Percentiles rank a stretch among this genome's conserved stretches.
These are phyloP conservation scores for Cerastis rubricosa DNA, from an alignment of 2,888 invertebrate species.

Conservation along the genomic window DNA sequence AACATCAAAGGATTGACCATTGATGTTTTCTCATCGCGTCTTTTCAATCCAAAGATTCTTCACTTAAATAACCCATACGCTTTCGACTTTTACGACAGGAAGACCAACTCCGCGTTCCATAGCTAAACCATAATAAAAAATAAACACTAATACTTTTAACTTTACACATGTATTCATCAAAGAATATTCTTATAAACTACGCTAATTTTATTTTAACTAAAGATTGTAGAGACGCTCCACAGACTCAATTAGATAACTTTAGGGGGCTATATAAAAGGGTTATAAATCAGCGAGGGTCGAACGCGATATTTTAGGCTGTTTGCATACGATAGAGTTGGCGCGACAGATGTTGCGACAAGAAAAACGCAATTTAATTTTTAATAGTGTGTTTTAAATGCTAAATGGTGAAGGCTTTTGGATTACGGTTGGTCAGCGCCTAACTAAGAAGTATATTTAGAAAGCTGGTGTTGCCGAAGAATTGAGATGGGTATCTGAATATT, in stretches of 20 bases:
- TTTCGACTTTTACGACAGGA: slow-evolving; percentile 54
- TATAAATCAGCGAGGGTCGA: slow-evolving; percentile 88
- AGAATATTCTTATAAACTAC: slow-evolving; percentile 80
- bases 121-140: slow-evolving; percentile 49
- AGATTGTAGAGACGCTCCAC: slow-evolving; percentile 81
- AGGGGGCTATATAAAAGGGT: slow-evolving; percentile 86
- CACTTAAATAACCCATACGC: slow-evolving; percentile 13
- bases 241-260: slow-evolving; percentile 88
- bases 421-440: background rate
- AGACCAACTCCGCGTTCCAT: slow-evolving; percentile 16
- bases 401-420: background rate
- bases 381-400: background rate
- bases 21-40: background rate
- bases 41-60: background rate
- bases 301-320: slow-evolving; percentile 77
- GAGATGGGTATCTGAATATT: too few relatives aligned
- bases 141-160: slow-evolving; percentile 53
- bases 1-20: background rate
- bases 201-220: slow-evolving; percentile 84
- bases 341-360: slow-evolving; percentile 55
- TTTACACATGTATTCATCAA: slow-evolving; percentile 68
- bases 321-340: slow-evolving; percentile 60
- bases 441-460: background rate
- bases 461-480: background rate
- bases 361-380: slow-evolving; percentile 45